Conservation (phyloP, 2,113 vertebrate genomes). For the Centrocercus urophasianus region DNA sequence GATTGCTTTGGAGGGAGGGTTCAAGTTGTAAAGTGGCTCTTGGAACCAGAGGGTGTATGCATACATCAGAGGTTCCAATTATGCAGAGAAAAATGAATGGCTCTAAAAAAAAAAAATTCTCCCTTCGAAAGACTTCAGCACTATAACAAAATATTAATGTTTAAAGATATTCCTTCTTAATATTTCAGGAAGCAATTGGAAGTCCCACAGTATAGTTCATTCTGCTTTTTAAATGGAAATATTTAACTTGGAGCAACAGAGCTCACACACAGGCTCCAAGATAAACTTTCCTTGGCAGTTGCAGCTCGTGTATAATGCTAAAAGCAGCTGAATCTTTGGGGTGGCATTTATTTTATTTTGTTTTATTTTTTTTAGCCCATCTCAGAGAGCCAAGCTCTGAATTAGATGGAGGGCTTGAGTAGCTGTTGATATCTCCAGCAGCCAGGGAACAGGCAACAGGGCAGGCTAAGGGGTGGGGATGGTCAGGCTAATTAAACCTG, state of each 20-base stretch:
- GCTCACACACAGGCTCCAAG: constrained; percentile 74
- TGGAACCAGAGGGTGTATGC: background rate
- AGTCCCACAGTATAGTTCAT: constrained; percentile 74
- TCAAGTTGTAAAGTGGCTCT: background rate
- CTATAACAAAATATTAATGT: constrained; percentile 74
- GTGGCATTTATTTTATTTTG: constrained; percentile 12
- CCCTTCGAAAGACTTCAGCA: constrained; percentile 69
- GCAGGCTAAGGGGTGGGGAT: constrained; percentile 53
- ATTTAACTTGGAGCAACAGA: constrained; percentile 82
- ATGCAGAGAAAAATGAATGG: constrained; percentile 38
- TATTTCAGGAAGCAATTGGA: constrained; percentile 78
- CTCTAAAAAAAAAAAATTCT: constrained; percentile 40
- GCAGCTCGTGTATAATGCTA: constrained; percentile 75
- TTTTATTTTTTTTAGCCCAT: constrained; percentile 61
- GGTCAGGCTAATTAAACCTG: constrained; percentile 80
- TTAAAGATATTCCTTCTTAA: constrained; percentile 74
- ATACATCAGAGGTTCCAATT: constrained; percentile 39
- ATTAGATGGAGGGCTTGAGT: constrained; percentile 63
- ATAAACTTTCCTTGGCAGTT: constrained; percentile 80
- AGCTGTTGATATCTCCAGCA: constrained; percentile 70
- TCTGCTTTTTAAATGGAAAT: constrained; percentile 80
- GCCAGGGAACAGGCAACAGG: constrained; percentile 39
- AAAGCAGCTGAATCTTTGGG: constrained; percentile 75
- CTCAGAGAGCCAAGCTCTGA: constrained; percentile 70
- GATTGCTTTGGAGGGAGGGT: background rate